Base-by-base conservation (phyloP, 1,140 invertebrate species). In the Brachionus manjavacas region DNA sequence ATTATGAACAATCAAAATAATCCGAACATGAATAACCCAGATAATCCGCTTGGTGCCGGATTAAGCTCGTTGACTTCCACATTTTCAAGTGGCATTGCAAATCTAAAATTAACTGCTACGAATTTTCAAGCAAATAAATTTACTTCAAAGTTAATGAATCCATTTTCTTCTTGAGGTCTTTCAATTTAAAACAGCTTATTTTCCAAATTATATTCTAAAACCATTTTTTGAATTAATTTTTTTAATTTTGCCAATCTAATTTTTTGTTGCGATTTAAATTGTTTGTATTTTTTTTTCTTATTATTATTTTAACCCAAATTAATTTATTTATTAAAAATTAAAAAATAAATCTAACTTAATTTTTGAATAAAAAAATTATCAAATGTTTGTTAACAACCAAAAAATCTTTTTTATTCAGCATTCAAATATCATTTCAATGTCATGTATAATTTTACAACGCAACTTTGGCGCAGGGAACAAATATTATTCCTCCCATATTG, bases 41-140 rank as follows among this genome's bases (percentile, higher is more conserved):
- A 39, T 43, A 60, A 60, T 64, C 79, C 79, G 7, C 39, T 81
- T 28, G 79, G 52, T 64, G 79, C 52, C 12, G 79, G 79, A 7
- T 55, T 81, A 20, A 81, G 79, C 23, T 81, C 79, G 14, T 68
- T 81, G 16, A 81, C 49, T 28, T 81, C 79, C 20, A 20, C 31
- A 64, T 81, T 81, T 43, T 41, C 79, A 28, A 64, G 52, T 41
- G 79, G 79, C 20, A 81, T 81, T 8, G 79, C 79, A 64, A 81
- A 81, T 60, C 31, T 81, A 20, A 81, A 81, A 68, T 68, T 81
- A 41, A 81, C 79, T 12, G 79, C 79, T 25, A 20, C 79, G 7
- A 81, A 81, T 81, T 81, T 81, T 81, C 79, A 81, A 81, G 52
- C 79, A 11, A 81, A 81, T 43, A 81, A 81, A 20, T 68, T 81